Evolutionary conservation across 2,888 invertebrate species (phyloP), one percentile per base, ranked within the genome.

Genomic region (Augiades crinisus): DNA sequence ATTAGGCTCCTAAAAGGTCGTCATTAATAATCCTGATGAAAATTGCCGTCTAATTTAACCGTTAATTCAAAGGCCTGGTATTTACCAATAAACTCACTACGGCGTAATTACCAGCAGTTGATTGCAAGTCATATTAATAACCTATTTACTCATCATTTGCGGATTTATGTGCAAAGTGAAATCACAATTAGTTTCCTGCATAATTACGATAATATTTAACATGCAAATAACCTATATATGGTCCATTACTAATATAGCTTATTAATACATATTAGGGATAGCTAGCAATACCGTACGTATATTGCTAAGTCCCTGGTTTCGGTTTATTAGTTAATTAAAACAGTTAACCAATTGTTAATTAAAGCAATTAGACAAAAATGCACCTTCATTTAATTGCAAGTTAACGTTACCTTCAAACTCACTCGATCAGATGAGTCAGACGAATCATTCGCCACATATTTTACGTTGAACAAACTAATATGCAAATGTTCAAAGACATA

Each of bases 151-250:
- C 27, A 12, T 30, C 30, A 30, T 30, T 30, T 30, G 12, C 12
- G 12, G 5, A 30, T 30, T 30, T 12, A 30, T 6, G 17, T 21
- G 21, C 21, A 24, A 30, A 22, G 22, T 14, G 30, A 41, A 41
- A 41, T 17, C 41, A 41, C 10, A 17, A 17, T 41, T 41, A 30
- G 16, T 41, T 41, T 27, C 14, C 27, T 30, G 40, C 14, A 14
- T 41, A 27, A 41, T 14, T 24, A 41, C 7, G 14, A 14, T 41
- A 41, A 38, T 38, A 38, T 38, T 22, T 1, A 38, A 22, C 38
- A 38, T 22, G 38, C 13, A 4, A 38, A 38, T 38, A 12, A 38
- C 19, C 19, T n/a, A 24, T 24, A 24, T 24, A 24, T 24, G 24
- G 24, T 24, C n/a, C 8, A n/a, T n/a, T 24, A n/a, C 24, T 24